Evolutionary conservation across 2,797 vertebrate species (phyloP).

Genomic region (Selene dorsalis): DNA sequence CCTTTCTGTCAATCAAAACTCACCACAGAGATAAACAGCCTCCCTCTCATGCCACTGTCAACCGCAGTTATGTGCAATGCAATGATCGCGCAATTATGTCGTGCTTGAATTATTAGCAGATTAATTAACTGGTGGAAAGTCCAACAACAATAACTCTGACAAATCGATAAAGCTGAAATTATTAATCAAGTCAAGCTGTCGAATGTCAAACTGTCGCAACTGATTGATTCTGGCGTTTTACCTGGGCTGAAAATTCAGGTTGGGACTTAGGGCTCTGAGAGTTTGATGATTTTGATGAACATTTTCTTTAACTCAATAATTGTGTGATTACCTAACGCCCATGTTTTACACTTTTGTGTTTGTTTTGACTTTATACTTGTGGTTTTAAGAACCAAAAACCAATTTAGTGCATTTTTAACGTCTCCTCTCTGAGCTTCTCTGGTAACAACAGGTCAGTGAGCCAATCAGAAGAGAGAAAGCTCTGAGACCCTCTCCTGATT

Average conservation of each 20-base stretch:
- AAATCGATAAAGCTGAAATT: neutral
- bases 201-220: neutral
- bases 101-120: constrained; percentile 1
- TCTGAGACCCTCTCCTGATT: too few species aligned
- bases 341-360: too few species aligned
- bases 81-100: neutral
- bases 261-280: neutral
- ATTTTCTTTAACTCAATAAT: neutral
- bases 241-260: neutral
- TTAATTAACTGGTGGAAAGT: constrained; percentile 22
- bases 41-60: constrained; percentile 27
- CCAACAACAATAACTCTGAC: constrained; percentile 22
- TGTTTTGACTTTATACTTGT: too few species aligned
- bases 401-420: too few species aligned
- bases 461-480: too few species aligned
- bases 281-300: neutral
- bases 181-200: neutral
- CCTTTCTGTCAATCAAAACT: constrained; percentile 61
- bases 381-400: too few species aligned
- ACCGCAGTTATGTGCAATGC: neutral
- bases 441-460: too few species aligned
- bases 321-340: neutral
- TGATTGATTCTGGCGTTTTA: neutral
- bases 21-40: constrained; percentile 27
- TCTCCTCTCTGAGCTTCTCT: too few species aligned